A percentile compares a stretch with the other conserved stretches of the same genome.
phyloP scores from a whole-genome alignment of 2,888 invertebrate species.

The Pseudococcus viburni region DNA sequence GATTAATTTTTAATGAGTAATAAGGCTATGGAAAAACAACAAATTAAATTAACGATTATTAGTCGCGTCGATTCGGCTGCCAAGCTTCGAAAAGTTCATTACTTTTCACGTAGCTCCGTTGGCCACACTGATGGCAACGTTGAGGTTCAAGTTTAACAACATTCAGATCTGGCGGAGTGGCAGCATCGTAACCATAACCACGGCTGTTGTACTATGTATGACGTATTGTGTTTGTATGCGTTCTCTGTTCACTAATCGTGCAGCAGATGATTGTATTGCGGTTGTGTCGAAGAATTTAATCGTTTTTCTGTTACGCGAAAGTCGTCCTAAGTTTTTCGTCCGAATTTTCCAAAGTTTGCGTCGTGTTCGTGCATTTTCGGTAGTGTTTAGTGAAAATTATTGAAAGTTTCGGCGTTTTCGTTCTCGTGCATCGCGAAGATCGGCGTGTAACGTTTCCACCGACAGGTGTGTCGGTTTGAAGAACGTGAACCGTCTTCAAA shows the following conservation, averaged over 20 bases:
- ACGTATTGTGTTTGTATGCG: slow-evolving; percentile 61
- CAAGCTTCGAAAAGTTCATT: background rate
- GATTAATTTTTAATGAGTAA: slow-evolving; percentile 1
- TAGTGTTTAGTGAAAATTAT: background rate
- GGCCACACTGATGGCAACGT: slow-evolving; percentile 49
- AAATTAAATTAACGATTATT: slow-evolving; percentile 4
- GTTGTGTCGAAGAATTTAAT: slow-evolving; percentile 58
- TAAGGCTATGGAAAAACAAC: background rate
- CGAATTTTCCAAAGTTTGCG: background rate
- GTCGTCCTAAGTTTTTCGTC: slow-evolving; percentile 39
- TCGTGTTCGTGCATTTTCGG: slow-evolving; percentile 25
- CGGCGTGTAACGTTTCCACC: slow-evolving; percentile 7
- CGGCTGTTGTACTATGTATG: slow-evolving; percentile 62
- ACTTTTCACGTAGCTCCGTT: background rate
- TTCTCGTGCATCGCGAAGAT: too few species aligned
- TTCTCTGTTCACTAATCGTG: slow-evolving; percentile 39
- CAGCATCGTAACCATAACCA: slow-evolving; percentile 60
- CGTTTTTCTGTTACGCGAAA: slow-evolving; percentile 29
- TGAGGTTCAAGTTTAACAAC: slow-evolving; percentile 66
- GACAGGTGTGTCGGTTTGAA: slow-evolving; percentile 35
- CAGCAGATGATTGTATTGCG: slow-evolving; percentile 58
- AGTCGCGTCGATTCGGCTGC: background rate
- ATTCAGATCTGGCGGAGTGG: slow-evolving; percentile 49
- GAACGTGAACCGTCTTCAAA: slow-evolving; percentile 23
- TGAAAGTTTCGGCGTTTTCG: background rate